Evolutionary conservation across 2,113 vertebrate genomes (phyloP).

Genomic region (Neogale vison): DNA sequence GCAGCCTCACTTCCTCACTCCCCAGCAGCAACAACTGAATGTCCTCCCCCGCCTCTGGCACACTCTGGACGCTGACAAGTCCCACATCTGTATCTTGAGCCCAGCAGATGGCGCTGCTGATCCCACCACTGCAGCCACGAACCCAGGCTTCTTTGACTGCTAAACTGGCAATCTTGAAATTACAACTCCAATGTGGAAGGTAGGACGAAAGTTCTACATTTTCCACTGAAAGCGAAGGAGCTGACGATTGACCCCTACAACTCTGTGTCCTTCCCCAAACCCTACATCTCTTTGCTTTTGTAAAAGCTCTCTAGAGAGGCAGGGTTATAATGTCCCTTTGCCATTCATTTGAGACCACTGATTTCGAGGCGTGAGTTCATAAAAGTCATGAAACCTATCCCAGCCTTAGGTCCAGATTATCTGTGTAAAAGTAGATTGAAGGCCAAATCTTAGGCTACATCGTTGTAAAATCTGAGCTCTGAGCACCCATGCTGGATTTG

Average conservation of each 20-base stretch:
- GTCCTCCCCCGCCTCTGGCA: too few species aligned
- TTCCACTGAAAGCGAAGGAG: background rate
- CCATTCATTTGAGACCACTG: background rate
- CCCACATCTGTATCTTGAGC: background rate
- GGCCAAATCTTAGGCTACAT: background rate
- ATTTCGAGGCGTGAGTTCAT: background rate
- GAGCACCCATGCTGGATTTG: background rate
- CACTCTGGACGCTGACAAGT: background rate
- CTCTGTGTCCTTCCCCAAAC: background rate
- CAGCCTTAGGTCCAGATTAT: background rate
- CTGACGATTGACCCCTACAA: background rate
- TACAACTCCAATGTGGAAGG: background rate
- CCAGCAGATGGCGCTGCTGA: background rate
- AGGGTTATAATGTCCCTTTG: background rate
- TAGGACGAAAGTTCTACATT: background rate
- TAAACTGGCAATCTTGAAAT: background rate
- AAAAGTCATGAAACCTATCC: background rate
- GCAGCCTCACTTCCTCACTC: background rate
- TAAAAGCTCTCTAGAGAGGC: background rate
- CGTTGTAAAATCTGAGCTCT: background rate
- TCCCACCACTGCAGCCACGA: background rate
- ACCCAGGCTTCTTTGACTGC: background rate
- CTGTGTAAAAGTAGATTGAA: background rate
- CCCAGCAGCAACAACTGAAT: background rate
- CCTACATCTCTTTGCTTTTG: background rate